Percentiles rank a stretch among this genome's conserved stretches.
phyloP scores from a whole-genome alignment of 2,888 invertebrate genomes.

The Metacarcinus magister region DNA sequence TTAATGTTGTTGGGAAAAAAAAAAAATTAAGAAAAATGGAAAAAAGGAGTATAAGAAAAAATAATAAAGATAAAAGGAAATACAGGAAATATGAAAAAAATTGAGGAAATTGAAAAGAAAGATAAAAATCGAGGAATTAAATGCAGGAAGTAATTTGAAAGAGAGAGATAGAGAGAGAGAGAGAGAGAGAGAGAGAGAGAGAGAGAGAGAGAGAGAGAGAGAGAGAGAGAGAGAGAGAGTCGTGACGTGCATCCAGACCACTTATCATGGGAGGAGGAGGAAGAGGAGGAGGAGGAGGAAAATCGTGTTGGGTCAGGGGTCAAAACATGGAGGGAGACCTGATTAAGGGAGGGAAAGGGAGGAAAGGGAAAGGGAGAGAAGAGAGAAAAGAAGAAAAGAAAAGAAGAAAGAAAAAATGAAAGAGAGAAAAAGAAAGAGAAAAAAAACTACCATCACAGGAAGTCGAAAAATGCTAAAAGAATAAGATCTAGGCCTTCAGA shows the following conservation, averaged over 20 bases:
- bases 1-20: no score
- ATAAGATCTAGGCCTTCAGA: neutral
- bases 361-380: neutral
- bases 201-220: conserved; percentile 50
- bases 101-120: no score
- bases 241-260: neutral
- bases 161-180: neutral
- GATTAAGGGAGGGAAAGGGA: conserved; percentile 14
- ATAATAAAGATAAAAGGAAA: no score
- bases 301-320: conserved; percentile 14
- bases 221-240: conserved; percentile 22
- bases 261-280: neutral
- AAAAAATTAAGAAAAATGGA: no score
- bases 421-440: conserved; percentile 37
- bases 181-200: conserved; percentile 42
- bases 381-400: neutral
- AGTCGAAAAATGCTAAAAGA: neutral
- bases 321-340: conserved; percentile 14
- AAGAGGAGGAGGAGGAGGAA: conserved; percentile 32
- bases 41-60: no score
- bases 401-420: neutral
- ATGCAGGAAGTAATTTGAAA: neutral
- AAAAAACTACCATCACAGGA: neutral
- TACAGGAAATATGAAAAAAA: no score
- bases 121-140: no score